Percentiles rank a stretch among this genome's conserved stretches.
These are phyloP conservation scores for Melanotaenia maccullochi DNA, from an alignment of 2,797 vertebrate genomes.

Conservation along the genomic window DNA sequence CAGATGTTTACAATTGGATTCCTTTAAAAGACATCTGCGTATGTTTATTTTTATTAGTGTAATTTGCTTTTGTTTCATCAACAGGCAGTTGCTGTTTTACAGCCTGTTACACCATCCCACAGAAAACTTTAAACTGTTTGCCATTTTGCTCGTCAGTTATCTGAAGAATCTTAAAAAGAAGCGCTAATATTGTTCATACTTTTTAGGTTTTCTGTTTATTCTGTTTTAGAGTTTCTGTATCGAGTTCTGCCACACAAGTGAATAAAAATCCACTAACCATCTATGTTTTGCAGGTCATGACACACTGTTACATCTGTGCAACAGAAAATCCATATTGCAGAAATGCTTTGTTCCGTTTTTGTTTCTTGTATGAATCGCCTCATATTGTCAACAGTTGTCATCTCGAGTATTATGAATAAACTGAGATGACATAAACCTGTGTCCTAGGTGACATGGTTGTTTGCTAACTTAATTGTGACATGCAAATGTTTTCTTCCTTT, in stretches of 20 bases:
- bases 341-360: slow-evolving; percentile 20
- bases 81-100: slow-evolving; percentile 1
- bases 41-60: slow-evolving; percentile 26
- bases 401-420: slow-evolving; percentile 58
- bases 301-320: slow-evolving; percentile 63
- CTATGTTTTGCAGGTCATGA: slow-evolving; percentile 41
- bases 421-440: slow-evolving; percentile 41
- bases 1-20: slow-evolving; percentile 54
- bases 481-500: background rate
- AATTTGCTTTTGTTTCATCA: slow-evolving; percentile 38
- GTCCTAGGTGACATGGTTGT: slow-evolving; percentile 48
- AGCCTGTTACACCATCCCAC: background rate
- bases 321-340: slow-evolving; percentile 17
- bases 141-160: background rate
- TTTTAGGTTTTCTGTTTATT: slow-evolving; percentile 13
- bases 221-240: slow-evolving; percentile 28
- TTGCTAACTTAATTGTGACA: slow-evolving; percentile 27
- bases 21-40: slow-evolving; percentile 21
- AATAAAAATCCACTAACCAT: slow-evolving; percentile 4
- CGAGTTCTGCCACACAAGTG: slow-evolving; percentile 28
- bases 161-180: slow-evolving; percentile 15
- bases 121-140: background rate
- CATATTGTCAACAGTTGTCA: slow-evolving; percentile 17
- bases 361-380: slow-evolving; percentile 29
- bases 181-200: slow-evolving; percentile 23